Evolutionary conservation across 1,140 invertebrate species (phyloP).

Genomic region (Leptinotarsa texana): DNA sequence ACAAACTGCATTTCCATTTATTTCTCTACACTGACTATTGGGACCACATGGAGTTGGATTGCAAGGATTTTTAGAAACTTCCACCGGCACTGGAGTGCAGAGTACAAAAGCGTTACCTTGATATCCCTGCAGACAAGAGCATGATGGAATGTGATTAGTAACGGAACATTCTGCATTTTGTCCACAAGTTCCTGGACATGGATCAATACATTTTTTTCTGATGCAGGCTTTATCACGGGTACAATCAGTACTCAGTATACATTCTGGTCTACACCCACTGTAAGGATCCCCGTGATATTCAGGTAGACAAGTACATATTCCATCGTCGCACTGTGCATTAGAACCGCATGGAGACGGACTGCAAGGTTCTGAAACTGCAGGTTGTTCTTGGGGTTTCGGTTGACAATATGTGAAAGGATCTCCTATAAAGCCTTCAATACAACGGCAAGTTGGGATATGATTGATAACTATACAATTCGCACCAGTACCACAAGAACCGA

Average conservation of each 20-base stretch:
- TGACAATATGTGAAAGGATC: slow-evolving; percentile 68
- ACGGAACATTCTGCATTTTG: slow-evolving; percentile 70
- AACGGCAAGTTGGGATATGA: slow-evolving; percentile 66
- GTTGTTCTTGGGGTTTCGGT: slow-evolving; percentile 48
- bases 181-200: slow-evolving; percentile 74
- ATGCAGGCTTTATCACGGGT: slow-evolving; percentile 70
- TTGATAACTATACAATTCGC: slow-evolving; percentile 65
- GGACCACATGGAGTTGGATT: slow-evolving; percentile 66
- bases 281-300: slow-evolving; percentile 69
- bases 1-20: slow-evolving; percentile 64
- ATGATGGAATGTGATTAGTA: slow-evolving; percentile 73
- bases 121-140: slow-evolving; percentile 68
- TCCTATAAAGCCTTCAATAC: slow-evolving; percentile 65
- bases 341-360: slow-evolving; percentile 74
- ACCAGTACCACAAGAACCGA: slow-evolving; percentile 68
- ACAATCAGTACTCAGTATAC: slow-evolving; percentile 68
- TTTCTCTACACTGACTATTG: slow-evolving; percentile 66
- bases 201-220: slow-evolving; percentile 74
- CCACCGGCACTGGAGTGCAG: slow-evolving; percentile 60
- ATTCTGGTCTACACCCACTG: slow-evolving; percentile 67
- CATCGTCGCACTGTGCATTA: slow-evolving; percentile 70
- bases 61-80: slow-evolving; percentile 60
- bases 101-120: slow-evolving; percentile 72
- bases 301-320: slow-evolving; percentile 64
- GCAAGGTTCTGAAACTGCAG: slow-evolving; percentile 63